A percentile compares a stretch with the other conserved stretches of the same genome.
Evolutionary conservation across 1,140 invertebrate genomes (phyloP).

Genomic region (Brachionus koreanus): DNA sequence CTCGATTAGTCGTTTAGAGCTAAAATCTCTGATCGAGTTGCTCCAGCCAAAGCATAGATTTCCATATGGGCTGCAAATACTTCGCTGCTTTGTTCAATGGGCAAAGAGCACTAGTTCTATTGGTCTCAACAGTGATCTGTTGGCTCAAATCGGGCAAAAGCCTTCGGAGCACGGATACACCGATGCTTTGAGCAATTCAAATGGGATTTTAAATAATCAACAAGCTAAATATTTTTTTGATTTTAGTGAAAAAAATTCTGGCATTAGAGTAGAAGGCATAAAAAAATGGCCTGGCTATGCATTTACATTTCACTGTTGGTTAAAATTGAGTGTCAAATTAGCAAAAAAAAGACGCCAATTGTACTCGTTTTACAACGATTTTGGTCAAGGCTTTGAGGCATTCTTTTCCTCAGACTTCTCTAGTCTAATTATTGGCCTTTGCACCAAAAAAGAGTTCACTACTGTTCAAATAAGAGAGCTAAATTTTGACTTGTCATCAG

Average conservation of each 20-base stretch:
- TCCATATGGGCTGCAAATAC: constrained; percentile 13
- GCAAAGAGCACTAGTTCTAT: not conserved
- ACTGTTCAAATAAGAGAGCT: constrained; percentile 61
- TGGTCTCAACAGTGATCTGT: not conserved
- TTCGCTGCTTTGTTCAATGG: constrained; percentile 41
- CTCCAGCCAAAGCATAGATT: constrained; percentile 8
- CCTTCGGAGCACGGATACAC: not conserved
- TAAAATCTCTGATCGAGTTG: not conserved
- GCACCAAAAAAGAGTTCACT: constrained; percentile 64
- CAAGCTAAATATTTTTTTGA: constrained; percentile 40
- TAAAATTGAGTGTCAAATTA: not conserved
- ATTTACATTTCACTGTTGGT: constrained; percentile 41
- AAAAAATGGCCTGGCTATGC: constrained; percentile 38
- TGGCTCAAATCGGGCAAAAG: not conserved
- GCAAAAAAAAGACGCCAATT: constrained; percentile 35
- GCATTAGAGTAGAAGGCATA: not conserved
- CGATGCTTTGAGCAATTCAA: not conserved
- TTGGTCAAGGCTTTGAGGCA: constrained; percentile 64
- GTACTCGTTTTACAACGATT: constrained; percentile 58
- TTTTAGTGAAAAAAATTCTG: constrained; percentile 1
- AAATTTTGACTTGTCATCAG: constrained; percentile 50
- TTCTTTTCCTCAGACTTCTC: constrained; percentile 63
- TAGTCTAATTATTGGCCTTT: constrained; percentile 62
- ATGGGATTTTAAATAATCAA: not conserved
- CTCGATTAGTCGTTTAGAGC: not conserved